Conservation (phyloP, 64 coral and sea anemone species). For the Montipora cactus region DNA sequence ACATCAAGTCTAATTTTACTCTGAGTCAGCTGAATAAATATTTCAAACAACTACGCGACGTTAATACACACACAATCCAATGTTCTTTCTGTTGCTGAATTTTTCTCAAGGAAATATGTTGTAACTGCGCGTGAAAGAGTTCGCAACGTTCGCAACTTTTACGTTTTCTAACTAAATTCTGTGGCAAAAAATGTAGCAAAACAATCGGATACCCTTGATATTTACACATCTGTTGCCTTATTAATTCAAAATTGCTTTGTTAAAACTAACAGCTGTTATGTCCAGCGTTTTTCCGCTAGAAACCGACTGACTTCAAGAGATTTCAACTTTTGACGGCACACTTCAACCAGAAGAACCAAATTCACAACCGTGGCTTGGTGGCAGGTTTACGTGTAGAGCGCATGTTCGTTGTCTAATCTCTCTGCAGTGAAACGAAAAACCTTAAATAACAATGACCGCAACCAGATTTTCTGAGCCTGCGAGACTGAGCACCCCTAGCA, state of each 20-base stretch:
- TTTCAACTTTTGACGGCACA: background rate
- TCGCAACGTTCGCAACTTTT: too few relatives aligned
- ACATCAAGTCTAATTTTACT: background rate
- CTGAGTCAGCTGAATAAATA: constrained; percentile 7
- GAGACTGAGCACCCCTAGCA: too few relatives aligned
- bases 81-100: background rate
- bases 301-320: background rate
- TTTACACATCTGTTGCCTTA: background rate
- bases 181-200: background rate
- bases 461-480: too few relatives aligned
- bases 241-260: background rate
- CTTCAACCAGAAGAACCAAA: background rate
- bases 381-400: too few relatives aligned
- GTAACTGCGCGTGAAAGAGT: too few relatives aligned
- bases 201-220: background rate
- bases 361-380: too few relatives aligned
- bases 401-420: too few relatives aligned
- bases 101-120: too few relatives aligned
- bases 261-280: background rate
- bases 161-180: too few relatives aligned
- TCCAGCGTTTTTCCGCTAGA: background rate
- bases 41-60: background rate
- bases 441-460: too few relatives aligned
- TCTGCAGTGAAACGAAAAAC: too few relatives aligned
- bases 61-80: background rate